Evolutionary conservation across 2,888 invertebrate species (phyloP).

Genomic region (Endomychus coccineus): DNA sequence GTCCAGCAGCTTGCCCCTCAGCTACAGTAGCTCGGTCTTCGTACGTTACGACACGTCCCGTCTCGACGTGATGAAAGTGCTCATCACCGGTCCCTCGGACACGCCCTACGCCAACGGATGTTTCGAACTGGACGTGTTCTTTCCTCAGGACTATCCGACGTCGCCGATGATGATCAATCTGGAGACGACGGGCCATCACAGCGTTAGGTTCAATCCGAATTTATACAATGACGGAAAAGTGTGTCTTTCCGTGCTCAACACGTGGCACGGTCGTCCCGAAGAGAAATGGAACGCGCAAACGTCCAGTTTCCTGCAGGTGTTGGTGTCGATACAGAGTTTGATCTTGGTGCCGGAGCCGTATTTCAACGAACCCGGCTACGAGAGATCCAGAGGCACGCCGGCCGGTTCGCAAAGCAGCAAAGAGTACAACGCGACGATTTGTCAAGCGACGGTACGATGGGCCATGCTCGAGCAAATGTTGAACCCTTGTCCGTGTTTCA

Average conservation of each 20-base stretch:
- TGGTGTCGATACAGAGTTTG: constrained; percentile 87
- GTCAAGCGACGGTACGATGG: constrained; percentile 92
- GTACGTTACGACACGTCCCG: constrained; percentile 91
- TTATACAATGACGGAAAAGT: constrained; percentile 93
- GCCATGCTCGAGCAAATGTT: constrained; percentile 91
- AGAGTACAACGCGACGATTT: constrained; percentile 93
- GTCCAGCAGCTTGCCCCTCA: constrained; percentile 84
- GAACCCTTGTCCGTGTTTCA: constrained; percentile 86
- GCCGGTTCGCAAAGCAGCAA: constrained; percentile 82
- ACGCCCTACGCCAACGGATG: constrained; percentile 90
- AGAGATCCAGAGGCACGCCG: constrained; percentile 80
- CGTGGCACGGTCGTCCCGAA: constrained; percentile 94
- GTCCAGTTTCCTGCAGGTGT: constrained; percentile 86
- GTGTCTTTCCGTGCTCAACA: constrained; percentile 90
- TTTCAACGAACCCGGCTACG: constrained; percentile 93
- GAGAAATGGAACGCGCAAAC: constrained; percentile 97
- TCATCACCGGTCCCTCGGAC: constrained; percentile 87
- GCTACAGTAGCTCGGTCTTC: constrained; percentile 90
- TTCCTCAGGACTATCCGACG: constrained; percentile 61
- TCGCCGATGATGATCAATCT: constrained; percentile 86
- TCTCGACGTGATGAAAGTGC: constrained; percentile 91
- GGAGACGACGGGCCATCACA: constrained; percentile 83
- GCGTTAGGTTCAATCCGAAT: constrained; percentile 88
- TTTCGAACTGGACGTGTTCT: constrained; percentile 86
- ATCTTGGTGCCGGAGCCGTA: constrained; percentile 90